Conservation (phyloP, 2,888 invertebrate species). For the Melieria picta region DNA sequence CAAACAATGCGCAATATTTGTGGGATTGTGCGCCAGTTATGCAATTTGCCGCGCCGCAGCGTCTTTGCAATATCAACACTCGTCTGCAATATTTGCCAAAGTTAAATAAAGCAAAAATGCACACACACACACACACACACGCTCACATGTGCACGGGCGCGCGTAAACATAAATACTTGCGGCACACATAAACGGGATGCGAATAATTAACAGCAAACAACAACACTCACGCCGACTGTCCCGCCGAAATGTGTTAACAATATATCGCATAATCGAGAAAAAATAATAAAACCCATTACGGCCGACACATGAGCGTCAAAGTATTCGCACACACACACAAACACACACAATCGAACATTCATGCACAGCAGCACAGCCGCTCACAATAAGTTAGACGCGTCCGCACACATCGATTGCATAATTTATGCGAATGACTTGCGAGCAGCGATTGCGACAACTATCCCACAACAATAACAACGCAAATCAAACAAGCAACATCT, state of each 20-base stretch:
- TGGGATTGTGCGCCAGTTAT: no score
- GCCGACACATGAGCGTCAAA: background rate
- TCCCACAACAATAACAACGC: slow-evolving; percentile 6
- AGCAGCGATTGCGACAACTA: slow-evolving; percentile 5
- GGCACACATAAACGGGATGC: slow-evolving; percentile 7
- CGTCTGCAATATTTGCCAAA: slow-evolving; percentile 4
- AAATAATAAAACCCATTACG: background rate
- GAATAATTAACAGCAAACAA: slow-evolving; percentile 19
- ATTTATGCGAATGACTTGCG: slow-evolving; percentile 17
- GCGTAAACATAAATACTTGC: no score
- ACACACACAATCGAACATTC: background rate
- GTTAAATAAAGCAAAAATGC: background rate
- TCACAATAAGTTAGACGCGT: background rate
- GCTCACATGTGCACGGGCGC: no score
- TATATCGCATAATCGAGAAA: slow-evolving; percentile 16
- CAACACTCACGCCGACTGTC: background rate
- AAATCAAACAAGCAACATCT: background rate
- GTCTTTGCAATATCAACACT: no score
- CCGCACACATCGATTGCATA: slow-evolving; percentile 6
- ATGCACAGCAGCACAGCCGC: no score
- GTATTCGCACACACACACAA: background rate
- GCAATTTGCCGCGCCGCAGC: no score
- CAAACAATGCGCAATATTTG: no score
- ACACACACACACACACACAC: background rate
- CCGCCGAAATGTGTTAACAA: slow-evolving; percentile 14